Base-by-base conservation (phyloP, 2,888 invertebrate genomes). In the Andrena haemorrhoa region DNA sequence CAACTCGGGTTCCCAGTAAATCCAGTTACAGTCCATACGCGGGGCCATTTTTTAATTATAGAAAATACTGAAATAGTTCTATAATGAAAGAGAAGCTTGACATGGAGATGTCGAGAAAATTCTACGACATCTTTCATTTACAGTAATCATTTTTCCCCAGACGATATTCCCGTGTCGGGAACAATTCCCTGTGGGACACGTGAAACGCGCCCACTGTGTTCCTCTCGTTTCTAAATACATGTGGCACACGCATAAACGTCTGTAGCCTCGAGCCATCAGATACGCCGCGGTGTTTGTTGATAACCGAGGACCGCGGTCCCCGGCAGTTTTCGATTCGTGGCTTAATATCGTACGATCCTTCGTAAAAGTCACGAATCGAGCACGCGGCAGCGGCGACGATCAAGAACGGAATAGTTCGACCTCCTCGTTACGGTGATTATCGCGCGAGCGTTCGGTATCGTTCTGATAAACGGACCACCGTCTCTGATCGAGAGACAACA, bases 361-460 rank as follows among this genome's bases (percentile, higher is more conserved):
- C 35, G 33, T 23, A 49, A 49, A 80, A 72, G 41, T 75, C 80
- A 82, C 70, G 82, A 80, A 63, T 61, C 71, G 51, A 68, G 8
- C 82, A 82, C 75, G 82, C 79, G 47, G 31, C 1, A 23, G 7
- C 31, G 47, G 65, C 31, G 71, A 63, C 31, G 68, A 66, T 72
- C 80, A 26, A 79, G 58, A 8, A 35, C 20, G 58, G 56, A 72
- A 63, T 61, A 7, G 64, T n/a, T 16, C 41, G 41, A 41, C 12
- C 41, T 49, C 31, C 31, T 10, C 26, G 35, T 68, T 41, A 33
- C 2, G 16, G 23, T 58, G 49, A 65, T 65, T 41, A 72, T 80
- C 68, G 5, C 58, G 6, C 16, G 35, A 12, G 29, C 41, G 23
- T 73, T 58, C 10, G 4, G 2, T 20, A 41, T 41, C 49, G 35